Percentiles rank a stretch among this genome's conserved stretches.
Evolutionary conservation across 2,797 vertebrate genomes (phyloP).

Genomic region (Pterois miles): DNA sequence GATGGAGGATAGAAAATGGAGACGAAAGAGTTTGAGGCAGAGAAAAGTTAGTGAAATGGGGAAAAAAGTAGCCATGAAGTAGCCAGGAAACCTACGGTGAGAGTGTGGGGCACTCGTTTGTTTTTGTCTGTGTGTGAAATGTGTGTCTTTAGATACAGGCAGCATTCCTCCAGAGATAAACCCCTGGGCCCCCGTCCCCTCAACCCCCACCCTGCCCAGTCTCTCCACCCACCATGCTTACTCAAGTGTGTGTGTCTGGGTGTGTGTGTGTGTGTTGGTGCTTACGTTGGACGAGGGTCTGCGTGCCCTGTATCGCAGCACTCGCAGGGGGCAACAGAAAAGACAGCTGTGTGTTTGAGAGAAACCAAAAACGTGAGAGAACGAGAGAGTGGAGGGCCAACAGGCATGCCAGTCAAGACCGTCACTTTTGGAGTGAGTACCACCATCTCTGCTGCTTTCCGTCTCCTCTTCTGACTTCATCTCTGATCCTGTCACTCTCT

Average conservation of each 20-base stretch:
- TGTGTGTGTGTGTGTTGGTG: constrained; percentile 49
- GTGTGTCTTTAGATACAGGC: constrained; percentile 84
- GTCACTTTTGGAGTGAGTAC: constrained; percentile 84
- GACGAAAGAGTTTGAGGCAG: neutral
- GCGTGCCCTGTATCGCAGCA: constrained; percentile 63
- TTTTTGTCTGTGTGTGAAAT: constrained; percentile 72
- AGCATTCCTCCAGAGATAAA: constrained; percentile 86
- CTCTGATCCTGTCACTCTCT: constrained; percentile 41
- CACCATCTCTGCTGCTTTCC: constrained; percentile 52
- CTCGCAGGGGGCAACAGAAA: constrained; percentile 75
- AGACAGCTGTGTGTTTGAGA: constrained; percentile 77
- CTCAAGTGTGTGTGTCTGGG: constrained; percentile 70
- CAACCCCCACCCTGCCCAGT: constrained; percentile 62
- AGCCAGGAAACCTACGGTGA: constrained; percentile 8
- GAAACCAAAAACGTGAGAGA: constrained; percentile 70
- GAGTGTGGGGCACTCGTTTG: constrained; percentile 46
- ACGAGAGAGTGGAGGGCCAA: constrained; percentile 69
- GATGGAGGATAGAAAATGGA: constrained; percentile 15
- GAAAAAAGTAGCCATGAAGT: neutral
- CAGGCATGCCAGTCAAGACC: constrained; percentile 83
- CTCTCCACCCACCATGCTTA: constrained; percentile 78
- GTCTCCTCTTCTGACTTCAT: constrained; percentile 36
- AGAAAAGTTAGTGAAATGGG: neutral
- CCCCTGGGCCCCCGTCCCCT: constrained; percentile 71
- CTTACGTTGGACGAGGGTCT: constrained; percentile 72